These are phyloP conservation scores for Myiagra hebetior DNA, from an alignment of 2,113 vertebrate species.

Conservation along the genomic window DNA sequence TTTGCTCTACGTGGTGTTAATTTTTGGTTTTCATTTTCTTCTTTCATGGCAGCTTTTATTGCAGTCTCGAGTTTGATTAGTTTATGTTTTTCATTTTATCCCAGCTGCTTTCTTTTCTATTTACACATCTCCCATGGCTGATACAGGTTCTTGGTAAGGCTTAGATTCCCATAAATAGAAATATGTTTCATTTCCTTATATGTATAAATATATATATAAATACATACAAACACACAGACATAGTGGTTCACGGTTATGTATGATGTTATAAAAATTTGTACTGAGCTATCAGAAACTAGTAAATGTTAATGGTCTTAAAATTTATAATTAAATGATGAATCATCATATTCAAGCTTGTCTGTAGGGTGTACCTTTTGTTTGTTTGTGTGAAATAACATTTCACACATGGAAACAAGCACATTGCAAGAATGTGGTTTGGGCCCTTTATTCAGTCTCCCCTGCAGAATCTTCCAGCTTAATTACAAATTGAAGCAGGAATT, in stretches of 20 bases:
- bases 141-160: neutral
- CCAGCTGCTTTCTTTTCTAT: neutral
- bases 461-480: neutral
- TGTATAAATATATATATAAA: neutral
- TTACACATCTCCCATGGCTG: neutral
- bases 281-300: neutral
- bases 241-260: neutral
- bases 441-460: neutral
- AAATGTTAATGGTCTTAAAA: neutral
- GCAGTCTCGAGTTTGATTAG: neutral
- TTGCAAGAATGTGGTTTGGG: neutral
- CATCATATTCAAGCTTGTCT: neutral
- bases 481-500: neutral
- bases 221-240: rapidly evolving
- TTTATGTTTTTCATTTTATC: neutral
- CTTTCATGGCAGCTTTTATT: neutral
- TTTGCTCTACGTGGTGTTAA: neutral
- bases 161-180: conserved; percentile 20
- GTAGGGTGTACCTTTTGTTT: neutral
- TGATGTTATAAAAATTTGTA: neutral
- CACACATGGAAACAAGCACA: neutral
- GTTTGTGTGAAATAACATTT: neutral
- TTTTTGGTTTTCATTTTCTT: neutral
- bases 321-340: neutral
- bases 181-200: neutral